Evolutionary conservation across 2,888 invertebrate genomes (phyloP), one percentile per base, ranked within the genome.

Genomic region (Acanthosepion pharaonis): DNA sequence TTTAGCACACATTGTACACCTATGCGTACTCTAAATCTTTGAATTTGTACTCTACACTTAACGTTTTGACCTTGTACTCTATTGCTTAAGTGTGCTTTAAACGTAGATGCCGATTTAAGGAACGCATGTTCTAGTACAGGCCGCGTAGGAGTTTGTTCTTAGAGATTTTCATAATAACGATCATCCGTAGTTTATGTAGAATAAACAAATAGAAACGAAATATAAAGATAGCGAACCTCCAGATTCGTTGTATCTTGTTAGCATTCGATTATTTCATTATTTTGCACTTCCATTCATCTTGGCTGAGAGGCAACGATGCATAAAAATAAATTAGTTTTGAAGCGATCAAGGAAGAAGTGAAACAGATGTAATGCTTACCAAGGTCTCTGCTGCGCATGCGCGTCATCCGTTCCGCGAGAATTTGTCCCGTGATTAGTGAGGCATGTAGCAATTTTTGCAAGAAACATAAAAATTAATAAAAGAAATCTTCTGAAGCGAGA

Each of bases 181-280:
- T 78, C n/a, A n/a, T n/a, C 78, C n/a, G n/a, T 33, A 23, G 78
- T 78, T n/a, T n/a, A 78, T n/a, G 15, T n/a, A 78, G 18, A 78
- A 78, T 78, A n/a, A 78, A 15, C 5, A 51, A 18, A 59, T 5
- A 5, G 33, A n/a, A n/a, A n/a, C 8, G 11, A 78, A 6, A 78
- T 78, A 78, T 11, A 78, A 78, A 33, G 78, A 78, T n/a, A 78
- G n/a, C 78, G 11, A 78, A 33, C 78, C n/a, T 78, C 33, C 78
- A n/a, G 78, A 78, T n/a, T 78, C 9, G n/a, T 78, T 78, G n/a
- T 78, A 78, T n/a, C 28, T 78, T 78, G 78, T 78, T 78, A n/a
- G n/a, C 78, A 18, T 78, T 78, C 78, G 78, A 78, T 78, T 78
- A 78, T 78, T 78, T 78, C n/a, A n/a, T 78, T 78, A 78, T 78